phyloP scores from a whole-genome alignment of 2,888 invertebrate species.

The Camponotus fellah region DNA sequence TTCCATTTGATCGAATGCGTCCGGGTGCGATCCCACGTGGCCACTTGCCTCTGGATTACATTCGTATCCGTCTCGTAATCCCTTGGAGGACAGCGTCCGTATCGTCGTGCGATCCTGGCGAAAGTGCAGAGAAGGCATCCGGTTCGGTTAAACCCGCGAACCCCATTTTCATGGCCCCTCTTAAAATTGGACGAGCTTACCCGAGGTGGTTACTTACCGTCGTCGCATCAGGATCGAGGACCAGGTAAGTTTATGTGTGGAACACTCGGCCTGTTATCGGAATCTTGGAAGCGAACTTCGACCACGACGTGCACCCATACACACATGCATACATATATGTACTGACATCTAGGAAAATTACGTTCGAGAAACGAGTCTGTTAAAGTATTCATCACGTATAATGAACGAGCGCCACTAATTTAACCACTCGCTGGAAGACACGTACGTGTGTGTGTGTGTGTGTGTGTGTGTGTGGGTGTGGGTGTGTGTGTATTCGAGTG shows the following conservation, averaged over 20 bases:
- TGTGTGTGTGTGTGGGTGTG: neutral
- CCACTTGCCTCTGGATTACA: constrained; percentile 29
- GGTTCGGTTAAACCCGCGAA: constrained; percentile 44
- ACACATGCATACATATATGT: neutral
- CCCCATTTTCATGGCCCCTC: constrained; percentile 63
- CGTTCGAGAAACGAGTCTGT: constrained; percentile 57
- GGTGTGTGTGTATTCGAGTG: neutral
- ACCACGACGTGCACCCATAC: neutral
- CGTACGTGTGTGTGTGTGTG: neutral
- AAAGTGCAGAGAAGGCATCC: neutral
- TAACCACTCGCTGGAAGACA: constrained; percentile 37
- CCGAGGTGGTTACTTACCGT: constrained; percentile 47
- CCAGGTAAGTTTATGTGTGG: constrained; percentile 60
- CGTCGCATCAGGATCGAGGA: constrained; percentile 25
- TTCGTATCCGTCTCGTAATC: constrained; percentile 27
- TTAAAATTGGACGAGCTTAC: constrained; percentile 67
- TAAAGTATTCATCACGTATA: constrained; percentile 69
- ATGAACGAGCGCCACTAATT: constrained; percentile 66
- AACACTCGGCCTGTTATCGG: constrained; percentile 55
- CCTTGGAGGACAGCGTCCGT: constrained; percentile 1
- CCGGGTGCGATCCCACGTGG: constrained; percentile 19
- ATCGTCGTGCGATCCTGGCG: constrained; percentile 3
- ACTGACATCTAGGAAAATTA: constrained; percentile 63
- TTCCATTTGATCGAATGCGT: constrained; percentile 25
- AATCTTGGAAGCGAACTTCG: constrained; percentile 49